These are phyloP conservation scores for Odontomyia ornata DNA, from an alignment of 2,888 invertebrate genomes.

Conservation along the genomic window DNA sequence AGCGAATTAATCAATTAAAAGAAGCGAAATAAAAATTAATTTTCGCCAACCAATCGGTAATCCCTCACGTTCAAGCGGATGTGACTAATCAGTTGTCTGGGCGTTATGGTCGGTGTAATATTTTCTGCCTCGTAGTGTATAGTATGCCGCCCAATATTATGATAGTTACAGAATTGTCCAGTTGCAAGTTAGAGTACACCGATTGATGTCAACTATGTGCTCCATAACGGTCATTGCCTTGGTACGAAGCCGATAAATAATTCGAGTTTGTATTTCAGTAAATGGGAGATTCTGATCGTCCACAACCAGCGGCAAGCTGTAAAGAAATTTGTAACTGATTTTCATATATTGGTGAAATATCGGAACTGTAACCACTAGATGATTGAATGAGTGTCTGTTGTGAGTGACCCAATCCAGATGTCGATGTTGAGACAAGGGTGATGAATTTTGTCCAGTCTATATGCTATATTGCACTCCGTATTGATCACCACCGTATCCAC, in stretches of 20 bases:
- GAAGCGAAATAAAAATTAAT: too few species aligned
- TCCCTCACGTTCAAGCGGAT: too few species aligned
- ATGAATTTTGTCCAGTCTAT: constrained; percentile 55
- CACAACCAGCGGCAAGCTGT: constrained; percentile 43
- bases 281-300: constrained; percentile 66
- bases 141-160: too few species aligned
- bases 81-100: too few species aligned
- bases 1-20: too few species aligned
- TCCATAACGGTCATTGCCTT: constrained; percentile 52
- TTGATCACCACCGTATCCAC: constrained; percentile 43
- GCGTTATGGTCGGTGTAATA: too few species aligned
- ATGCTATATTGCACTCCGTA: constrained; percentile 54
- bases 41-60: too few species aligned
- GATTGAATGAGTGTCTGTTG: constrained; percentile 39
- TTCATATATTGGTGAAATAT: constrained; percentile 69
- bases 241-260: constrained; percentile 53
- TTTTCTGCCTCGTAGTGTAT: too few species aligned
- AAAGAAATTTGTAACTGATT: constrained; percentile 63
- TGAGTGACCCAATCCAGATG: constrained; percentile 51
- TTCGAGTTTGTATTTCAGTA: constrained; percentile 67
- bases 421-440: constrained; percentile 54
- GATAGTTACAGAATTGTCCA: too few species aligned
- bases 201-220: constrained; percentile 57
- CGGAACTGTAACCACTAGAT: constrained; percentile 54
- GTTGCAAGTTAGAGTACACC: constrained; percentile 54